Conservation (phyloP, 2,888 invertebrate genomes). For the Helleia helle region DNA sequence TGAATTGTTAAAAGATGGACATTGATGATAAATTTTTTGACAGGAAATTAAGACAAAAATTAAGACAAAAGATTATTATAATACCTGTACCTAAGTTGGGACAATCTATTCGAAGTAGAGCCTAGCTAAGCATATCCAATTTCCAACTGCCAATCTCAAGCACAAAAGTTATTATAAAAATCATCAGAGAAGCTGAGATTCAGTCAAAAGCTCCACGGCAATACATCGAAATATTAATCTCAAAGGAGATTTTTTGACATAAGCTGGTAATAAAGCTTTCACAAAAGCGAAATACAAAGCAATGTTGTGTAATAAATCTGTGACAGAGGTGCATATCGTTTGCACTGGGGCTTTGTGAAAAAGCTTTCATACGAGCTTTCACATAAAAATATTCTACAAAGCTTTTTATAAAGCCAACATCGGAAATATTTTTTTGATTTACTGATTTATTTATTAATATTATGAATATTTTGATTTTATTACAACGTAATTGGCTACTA, state of each 20-base stretch:
- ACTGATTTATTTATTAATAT: no score
- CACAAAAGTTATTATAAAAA: constrained; percentile 3
- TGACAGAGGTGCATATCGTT: constrained; percentile 10
- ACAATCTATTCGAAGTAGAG: no score
- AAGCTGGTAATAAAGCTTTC: constrained; percentile 6
- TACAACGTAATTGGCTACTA: no score
- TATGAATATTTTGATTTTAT: no score
- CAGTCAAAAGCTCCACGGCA: background rate
- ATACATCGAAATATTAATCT: constrained; percentile 7
- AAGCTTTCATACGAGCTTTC: constrained; percentile 6
- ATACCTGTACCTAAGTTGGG: no score
- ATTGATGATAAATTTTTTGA: no score
- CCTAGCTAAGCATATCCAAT: no score
- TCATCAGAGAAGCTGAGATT: background rate
- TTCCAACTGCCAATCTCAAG: no score
- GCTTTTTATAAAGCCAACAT: constrained; percentile 2
- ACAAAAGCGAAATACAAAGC: constrained; percentile 11
- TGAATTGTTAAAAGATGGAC: no score
- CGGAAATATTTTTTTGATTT: background rate
- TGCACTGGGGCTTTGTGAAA: constrained; percentile 7
- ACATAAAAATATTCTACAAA: constrained; percentile 12
- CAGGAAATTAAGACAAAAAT: no score
- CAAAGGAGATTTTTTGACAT: constrained; percentile 9
- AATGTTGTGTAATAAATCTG: constrained; percentile 11
- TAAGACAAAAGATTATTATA: no score